Conservation (phyloP, 1,140 invertebrate genomes). For the Holotrichia oblita region DNA sequence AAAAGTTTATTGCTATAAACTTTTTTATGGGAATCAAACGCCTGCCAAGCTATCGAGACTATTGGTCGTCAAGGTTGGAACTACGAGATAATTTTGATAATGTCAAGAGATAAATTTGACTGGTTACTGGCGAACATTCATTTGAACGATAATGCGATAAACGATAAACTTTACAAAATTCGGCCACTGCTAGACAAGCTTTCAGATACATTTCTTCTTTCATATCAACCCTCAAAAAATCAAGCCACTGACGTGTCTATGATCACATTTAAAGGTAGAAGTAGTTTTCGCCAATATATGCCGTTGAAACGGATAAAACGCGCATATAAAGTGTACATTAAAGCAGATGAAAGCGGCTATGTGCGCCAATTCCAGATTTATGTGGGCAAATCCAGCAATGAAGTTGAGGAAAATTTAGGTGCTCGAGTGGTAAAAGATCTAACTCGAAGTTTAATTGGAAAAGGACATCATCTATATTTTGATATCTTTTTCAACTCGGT, state of each 20-base stretch:
- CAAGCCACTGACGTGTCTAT: conserved; percentile 56
- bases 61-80: conserved; percentile 41
- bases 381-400: conserved; percentile 55
- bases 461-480: neutral
- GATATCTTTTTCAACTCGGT: too few species aligned
- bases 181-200: neutral
- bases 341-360: conserved; percentile 54
- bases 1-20: conserved; percentile 47
- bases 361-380: conserved; percentile 61
- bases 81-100: conserved; percentile 42
- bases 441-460: neutral
- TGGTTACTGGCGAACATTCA: conserved; percentile 50
- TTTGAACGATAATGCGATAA: conserved; percentile 48
- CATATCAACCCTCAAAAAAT: conserved; percentile 1
- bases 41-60: conserved; percentile 43
- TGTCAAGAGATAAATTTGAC: conserved; percentile 44
- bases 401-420: conserved; percentile 55
- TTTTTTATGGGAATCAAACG: conserved; percentile 48
- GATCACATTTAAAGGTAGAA: conserved; percentile 59
- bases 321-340: conserved; percentile 60
- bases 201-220: too few species aligned
- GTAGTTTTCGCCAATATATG: conserved; percentile 60
- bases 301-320: conserved; percentile 63
- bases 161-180: conserved; percentile 44
- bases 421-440: conserved; percentile 44